Evolutionary conservation across 1,140 invertebrate genomes (phyloP).

Genomic region (Formica exsecta): DNA sequence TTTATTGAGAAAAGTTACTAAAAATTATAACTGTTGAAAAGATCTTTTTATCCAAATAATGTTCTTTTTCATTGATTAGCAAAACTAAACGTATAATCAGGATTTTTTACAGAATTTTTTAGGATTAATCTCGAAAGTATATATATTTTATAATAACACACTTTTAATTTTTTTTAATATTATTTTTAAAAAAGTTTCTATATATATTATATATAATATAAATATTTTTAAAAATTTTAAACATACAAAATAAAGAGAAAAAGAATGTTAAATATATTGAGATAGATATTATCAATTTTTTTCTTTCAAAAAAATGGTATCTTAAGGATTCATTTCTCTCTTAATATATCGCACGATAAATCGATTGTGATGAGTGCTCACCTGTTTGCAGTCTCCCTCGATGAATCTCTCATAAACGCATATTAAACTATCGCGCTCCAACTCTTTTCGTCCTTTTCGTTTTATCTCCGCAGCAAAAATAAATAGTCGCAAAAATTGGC

Average conservation of each 20-base stretch:
- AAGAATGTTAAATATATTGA: not conserved
- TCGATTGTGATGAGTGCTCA: not conserved
- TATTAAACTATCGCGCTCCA: conserved; percentile 11
- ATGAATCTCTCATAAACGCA: conserved; percentile 4
- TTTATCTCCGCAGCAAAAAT: not conserved
- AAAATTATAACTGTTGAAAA: not conserved
- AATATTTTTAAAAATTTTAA: not conserved
- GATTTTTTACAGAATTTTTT: not conserved
- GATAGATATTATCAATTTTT: not conserved
- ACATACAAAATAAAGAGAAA: not conserved
- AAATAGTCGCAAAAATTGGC: not conserved
- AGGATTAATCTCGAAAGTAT: not conserved
- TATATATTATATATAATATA: no score
- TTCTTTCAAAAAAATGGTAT: not conserved
- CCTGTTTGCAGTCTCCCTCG: conserved; percentile 47
- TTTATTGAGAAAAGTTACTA: not conserved
- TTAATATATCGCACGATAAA: not conserved
- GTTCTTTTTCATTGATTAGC: not conserved
- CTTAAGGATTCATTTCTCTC: not conserved
- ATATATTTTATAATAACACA: not conserved
- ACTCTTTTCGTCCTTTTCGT: not conserved
- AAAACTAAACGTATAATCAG: not conserved
- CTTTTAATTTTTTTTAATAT: no score
- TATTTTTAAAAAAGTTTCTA: no score
- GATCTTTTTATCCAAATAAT: no score